Base-by-base conservation (phyloP, 2,797 vertebrate genomes). In the Leucoraja ocellata region DNA sequence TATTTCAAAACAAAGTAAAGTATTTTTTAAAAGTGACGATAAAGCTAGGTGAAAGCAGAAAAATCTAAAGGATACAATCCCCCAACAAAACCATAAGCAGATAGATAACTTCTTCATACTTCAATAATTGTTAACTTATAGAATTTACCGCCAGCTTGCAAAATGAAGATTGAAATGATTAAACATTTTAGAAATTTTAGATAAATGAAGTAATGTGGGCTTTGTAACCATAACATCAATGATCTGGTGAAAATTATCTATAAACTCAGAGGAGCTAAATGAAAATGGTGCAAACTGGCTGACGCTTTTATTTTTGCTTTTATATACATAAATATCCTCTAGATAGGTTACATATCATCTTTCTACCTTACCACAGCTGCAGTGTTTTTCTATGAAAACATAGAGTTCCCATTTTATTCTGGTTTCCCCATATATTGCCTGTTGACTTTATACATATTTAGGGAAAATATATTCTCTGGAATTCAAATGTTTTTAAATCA, bases 401-500 rank as follows among this genome's bases (percentile, higher is more conserved):
- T 25, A 28, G 58, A 3, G 25, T 25, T 25, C 25, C 28, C 28
- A 18, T 9, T 61, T 84, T 63, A 13, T 9, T 63, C 5, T 32
- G 83, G 25, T 61, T 86, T 63, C 63, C 28, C 25, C 32, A 83
- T 18, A 58, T 23, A 25, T 25, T 11, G 28, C 23, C 9, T 23
- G 28, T 23, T 88, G 65, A 88, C 36, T 68, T 88, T 2, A 36
- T 32, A 68, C 84, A 36, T 88, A 68, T 88, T 88, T 88, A 68
- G 21, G 65, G 71, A 74, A 71, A 92, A 92, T 25, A 92, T 54
- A 92, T 76, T 92, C 21, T 58, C 36, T 7, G 25, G 36, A 36
- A 16, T 14, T 5, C 36, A 46, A 74, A 86, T 46, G 68, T 46
- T 73, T 91, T 91, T 23, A 91, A 91, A 91, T 73, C 90, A 91